Percentiles rank a stretch among this genome's conserved stretches.
These are phyloP conservation scores for Zaprionus lineosus DNA, from an alignment of 2,888 invertebrate species.

Conservation along the genomic window DNA sequence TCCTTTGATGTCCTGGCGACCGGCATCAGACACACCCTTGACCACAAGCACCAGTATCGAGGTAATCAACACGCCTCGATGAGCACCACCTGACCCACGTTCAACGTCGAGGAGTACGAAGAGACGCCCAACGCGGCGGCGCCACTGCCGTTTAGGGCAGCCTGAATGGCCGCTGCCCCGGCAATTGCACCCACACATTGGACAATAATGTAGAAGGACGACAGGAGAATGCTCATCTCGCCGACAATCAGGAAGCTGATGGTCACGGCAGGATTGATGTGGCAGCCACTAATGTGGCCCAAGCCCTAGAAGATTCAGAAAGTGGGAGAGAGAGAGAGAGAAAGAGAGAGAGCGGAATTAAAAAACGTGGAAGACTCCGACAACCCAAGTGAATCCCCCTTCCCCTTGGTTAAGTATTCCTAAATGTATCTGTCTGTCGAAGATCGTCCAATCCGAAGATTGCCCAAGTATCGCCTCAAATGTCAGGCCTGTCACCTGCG, in stretches of 20 bases:
- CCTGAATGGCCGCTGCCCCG: slow-evolving; percentile 90
- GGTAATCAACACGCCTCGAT: slow-evolving; percentile 93
- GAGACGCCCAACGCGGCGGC: slow-evolving; percentile 86
- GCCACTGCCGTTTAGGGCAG: slow-evolving; percentile 84
- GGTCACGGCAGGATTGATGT: slow-evolving; percentile 96
- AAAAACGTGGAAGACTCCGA: no score
- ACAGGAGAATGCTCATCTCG: slow-evolving; percentile 91
- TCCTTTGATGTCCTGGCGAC: slow-evolving; percentile 91
- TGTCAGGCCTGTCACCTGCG: no score
- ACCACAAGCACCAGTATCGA: slow-evolving; percentile 94
- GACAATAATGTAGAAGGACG: slow-evolving; percentile 90
- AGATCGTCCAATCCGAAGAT: no score
- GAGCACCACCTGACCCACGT: slow-evolving; percentile 90
- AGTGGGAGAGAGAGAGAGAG: neutral
- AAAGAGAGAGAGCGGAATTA: no score
- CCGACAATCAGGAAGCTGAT: slow-evolving; percentile 91
- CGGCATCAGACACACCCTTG: slow-evolving; percentile 91
- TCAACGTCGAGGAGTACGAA: slow-evolving; percentile 84
- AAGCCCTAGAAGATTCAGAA: slow-evolving; percentile 86
- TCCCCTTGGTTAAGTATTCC: neutral
- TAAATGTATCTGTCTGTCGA: no score
- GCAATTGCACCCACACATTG: slow-evolving; percentile 92
- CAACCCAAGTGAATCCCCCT: no score
- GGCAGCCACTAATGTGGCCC: slow-evolving; percentile 94
- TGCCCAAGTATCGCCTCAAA: neutral